Evolutionary conservation across 2,113 vertebrate species (phyloP), one percentile per base, ranked within the genome.

Genomic region (Rhineura floridana): DNA sequence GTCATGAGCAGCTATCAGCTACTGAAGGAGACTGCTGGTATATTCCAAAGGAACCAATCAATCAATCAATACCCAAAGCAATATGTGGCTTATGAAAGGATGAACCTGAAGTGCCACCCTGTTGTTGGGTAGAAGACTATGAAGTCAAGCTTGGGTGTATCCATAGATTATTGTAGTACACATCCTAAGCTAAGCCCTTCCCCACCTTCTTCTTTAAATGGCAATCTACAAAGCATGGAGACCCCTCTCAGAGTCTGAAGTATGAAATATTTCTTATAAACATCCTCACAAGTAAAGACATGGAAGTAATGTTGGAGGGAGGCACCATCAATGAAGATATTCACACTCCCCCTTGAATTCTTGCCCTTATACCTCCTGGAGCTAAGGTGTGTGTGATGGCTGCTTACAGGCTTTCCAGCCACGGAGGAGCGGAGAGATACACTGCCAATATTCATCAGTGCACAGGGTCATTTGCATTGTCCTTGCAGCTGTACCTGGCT

Each of bases 401-500:
- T 50, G 28, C 30, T 19, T 69, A 70, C 44, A 83, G 63, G 30
- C 63, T 21, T 67, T 50, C 23, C n/a, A 75, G 11, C 46, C 33
- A 77, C 33, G 9, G 33, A 25, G 28, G 46, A 42, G 9, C 83
- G 79, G 77, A 13, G 17, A 25, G 85, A 92, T 86, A 13, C 52
- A 77, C 8, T 91, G 28, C 1, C 83, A 52, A 21, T 17, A 80
- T 63, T 69, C 77, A 92, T 90, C 81, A 44, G 86, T 83, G 39
- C 59, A 0, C 0, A 6, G 83, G 44, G 67, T 91, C 0, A n/a
- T 87, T 92, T 91, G 3, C 0, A 84, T 89, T 92, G 80, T 10
- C 25, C 17, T 93, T 93, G 48, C 6, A 88, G 1, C 75, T 88
- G 3, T 88, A 83, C 39, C 59, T 87, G 76, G 48, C 42, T 90